Percentiles rank a stretch among this genome's conserved stretches.
phyloP scores from a whole-genome alignment of 2,888 invertebrate species.

The Orchesella flavescens region DNA sequence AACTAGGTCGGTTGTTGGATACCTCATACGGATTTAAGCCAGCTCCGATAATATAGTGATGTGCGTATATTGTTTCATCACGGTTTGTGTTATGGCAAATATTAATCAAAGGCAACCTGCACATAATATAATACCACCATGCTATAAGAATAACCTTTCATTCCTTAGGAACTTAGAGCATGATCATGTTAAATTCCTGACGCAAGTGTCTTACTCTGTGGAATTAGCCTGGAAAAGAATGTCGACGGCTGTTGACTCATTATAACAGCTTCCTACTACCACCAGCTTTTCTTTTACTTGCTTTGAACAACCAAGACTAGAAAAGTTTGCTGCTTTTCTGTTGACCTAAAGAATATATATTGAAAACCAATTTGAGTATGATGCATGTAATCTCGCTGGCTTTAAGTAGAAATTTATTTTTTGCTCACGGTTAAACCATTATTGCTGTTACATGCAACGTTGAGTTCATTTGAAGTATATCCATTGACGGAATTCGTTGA shows the following conservation, averaged over 20 bases:
- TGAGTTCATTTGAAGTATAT: constrained; percentile 17
- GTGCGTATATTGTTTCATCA: constrained; percentile 57
- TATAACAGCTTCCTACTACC: constrained; percentile 46
- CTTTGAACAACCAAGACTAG: constrained; percentile 61
- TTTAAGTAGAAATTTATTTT: background rate
- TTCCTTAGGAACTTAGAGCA: too few relatives aligned
- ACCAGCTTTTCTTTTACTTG: constrained; percentile 61
- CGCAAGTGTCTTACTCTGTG: constrained; percentile 49
- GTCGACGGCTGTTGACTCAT: constrained; percentile 44
- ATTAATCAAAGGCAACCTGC: constrained; percentile 67
- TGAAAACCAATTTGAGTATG: too few relatives aligned
- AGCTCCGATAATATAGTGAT: constrained; percentile 63
- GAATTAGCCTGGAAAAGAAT: constrained; percentile 57
- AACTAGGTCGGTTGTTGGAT: constrained; percentile 67
- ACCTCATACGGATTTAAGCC: constrained; percentile 65
- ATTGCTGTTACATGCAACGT: constrained; percentile 12
- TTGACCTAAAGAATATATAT: constrained; percentile 21
- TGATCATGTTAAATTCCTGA: too few relatives aligned
- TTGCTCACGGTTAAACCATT: constrained; percentile 29
- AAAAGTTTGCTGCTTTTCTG: constrained; percentile 25
- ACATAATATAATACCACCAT: too few relatives aligned
- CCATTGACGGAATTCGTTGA: constrained; percentile 13
- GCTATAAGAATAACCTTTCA: too few relatives aligned
- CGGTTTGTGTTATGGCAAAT: constrained; percentile 62
- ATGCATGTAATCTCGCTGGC: too few relatives aligned